Base-by-base conservation (phyloP, 1,140 invertebrate genomes). In the Dreissena rostriformis region DNA sequence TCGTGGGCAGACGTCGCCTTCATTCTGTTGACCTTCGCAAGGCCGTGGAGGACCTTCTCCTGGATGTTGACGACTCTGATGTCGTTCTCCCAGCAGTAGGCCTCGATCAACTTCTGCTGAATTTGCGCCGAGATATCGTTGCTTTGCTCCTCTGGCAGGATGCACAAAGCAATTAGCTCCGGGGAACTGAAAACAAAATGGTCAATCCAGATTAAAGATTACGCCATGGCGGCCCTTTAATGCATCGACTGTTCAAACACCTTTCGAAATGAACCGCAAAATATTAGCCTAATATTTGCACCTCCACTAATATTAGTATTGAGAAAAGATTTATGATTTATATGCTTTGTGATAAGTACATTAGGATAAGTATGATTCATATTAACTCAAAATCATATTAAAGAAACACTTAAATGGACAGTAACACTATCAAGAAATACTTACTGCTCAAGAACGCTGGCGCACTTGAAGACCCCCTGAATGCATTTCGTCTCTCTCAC, bases 11-110 rank as follows among this genome's bases (percentile, higher is more conserved):
- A 39, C 4, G 39, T 2, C 39, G 39, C 8, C 57, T 61, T 61
- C 12, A 4, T n/a, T 12, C 22, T 61, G 57, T 24, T 61, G 17
- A n/a, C 17, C 22, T 61, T 61, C 17, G 57, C 57, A 19, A 61
- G 57, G 12, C 22, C 12, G 2, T 61, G 57, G 22, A 61, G 57
- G 17, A 12, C 12, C 17, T 24, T 61, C 12, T 61, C 57, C 12
- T 2, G 17, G 22, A 61, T 24, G 57, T 82, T 68, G 11, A 82
- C 24, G 6, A 92, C 72, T 24, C 84, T 72, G 73, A 92, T 92
- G 29, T 90, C 92, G 66, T 92, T 91, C 68, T 93, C 92, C 91
- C 89, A 91, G 74, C 92, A 93, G 86, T 91, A 93, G 12, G 92
- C 91, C 49, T 90, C 86, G 17, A 93, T 88, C 1, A 93, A 88